These are phyloP conservation scores for Athripsodes cinereus DNA, from an alignment of 2,888 invertebrate species.

Conservation along the genomic window DNA sequence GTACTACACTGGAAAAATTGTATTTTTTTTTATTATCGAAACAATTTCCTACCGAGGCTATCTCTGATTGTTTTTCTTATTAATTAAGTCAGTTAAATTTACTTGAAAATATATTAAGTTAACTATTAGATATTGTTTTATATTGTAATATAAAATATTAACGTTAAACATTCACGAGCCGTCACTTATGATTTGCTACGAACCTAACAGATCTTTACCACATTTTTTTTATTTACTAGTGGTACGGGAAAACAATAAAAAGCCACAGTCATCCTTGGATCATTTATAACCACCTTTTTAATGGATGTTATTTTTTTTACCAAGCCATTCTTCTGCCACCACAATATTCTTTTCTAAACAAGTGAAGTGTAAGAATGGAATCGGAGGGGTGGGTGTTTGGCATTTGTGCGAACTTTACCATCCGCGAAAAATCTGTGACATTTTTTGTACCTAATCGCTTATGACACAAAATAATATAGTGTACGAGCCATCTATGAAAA, in stretches of 20 bases:
- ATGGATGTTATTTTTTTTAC: constrained; percentile 18
- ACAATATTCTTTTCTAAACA: constrained; percentile 6
- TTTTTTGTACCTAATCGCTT: too few relatives aligned
- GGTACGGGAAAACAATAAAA: constrained; percentile 23
- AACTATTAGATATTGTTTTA: too few relatives aligned
- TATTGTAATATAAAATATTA: too few relatives aligned
- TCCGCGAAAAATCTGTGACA: constrained; percentile 8
- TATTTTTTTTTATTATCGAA: too few relatives aligned
- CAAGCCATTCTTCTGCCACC: constrained; percentile 12
- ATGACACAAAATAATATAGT: too few relatives aligned
- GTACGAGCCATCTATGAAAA: too few relatives aligned
- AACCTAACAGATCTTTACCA: not conserved
- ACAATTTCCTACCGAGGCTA: too few relatives aligned
- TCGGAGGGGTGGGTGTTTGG: not conserved
- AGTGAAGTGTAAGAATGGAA: constrained; percentile 4
- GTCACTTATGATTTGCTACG: not conserved
- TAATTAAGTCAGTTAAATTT: too few relatives aligned
- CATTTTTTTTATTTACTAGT: not conserved
- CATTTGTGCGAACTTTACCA: not conserved
- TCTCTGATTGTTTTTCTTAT: too few relatives aligned
- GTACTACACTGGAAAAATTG: too few relatives aligned
- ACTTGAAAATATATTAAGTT: too few relatives aligned
- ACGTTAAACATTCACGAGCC: too few relatives aligned
- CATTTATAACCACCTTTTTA: constrained; percentile 25
- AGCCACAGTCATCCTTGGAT: constrained; percentile 23